Percentiles rank a stretch among this genome's conserved stretches.
Evolutionary conservation across 2,113 vertebrate genomes (phyloP).

Genomic region (Chitala chitala): DNA sequence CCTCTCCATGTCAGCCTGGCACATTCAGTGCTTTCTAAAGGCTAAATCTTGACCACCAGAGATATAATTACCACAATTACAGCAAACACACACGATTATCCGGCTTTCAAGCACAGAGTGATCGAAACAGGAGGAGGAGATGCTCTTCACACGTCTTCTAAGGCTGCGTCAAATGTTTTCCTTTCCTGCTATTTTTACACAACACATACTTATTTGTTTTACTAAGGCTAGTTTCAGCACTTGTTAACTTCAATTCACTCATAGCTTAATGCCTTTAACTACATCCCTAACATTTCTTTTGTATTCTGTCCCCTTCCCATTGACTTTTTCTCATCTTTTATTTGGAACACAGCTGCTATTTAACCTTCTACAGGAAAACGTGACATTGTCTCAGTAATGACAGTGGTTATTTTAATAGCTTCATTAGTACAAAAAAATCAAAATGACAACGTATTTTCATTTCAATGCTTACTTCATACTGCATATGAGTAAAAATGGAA

Average conservation of each 20-base stretch:
- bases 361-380: too few species aligned
- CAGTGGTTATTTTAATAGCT: too few species aligned
- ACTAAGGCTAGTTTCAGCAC: neutral
- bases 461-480: too few species aligned
- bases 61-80: conserved; percentile 37
- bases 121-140: conserved; percentile 21
- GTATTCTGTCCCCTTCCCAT: too few species aligned
- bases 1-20: neutral
- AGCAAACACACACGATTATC: conserved; percentile 34
- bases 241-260: neutral
- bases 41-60: conserved; percentile 18
- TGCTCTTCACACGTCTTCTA: neutral
- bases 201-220: neutral
- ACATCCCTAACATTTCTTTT: too few species aligned
- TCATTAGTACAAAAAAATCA: too few species aligned
- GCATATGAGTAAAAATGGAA: too few species aligned
- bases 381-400: too few species aligned
- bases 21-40: conserved; percentile 19
- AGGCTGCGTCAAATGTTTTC: neutral
- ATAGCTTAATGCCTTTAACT: too few species aligned
- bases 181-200: neutral
- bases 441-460: too few species aligned
- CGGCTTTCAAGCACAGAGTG: conserved; percentile 17
- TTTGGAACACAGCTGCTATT: too few species aligned
- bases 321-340: too few species aligned